Evolutionary conservation across 2,797 vertebrate genomes (phyloP).

Genomic region (Coendou prehensilis): DNA sequence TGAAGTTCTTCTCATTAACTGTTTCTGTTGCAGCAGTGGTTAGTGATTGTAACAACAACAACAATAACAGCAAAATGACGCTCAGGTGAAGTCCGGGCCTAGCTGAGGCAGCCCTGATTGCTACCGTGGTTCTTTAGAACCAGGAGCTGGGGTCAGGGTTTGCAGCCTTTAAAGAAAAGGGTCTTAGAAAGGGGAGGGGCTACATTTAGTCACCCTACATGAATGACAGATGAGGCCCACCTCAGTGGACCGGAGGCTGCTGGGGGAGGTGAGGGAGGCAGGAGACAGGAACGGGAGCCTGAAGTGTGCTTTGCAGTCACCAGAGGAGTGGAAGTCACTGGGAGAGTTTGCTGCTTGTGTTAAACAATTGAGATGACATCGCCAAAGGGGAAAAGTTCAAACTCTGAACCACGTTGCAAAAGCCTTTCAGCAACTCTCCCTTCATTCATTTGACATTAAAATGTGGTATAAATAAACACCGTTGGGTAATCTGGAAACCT

Average conservation of each 20-base stretch:
- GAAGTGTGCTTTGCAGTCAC: fast-evolving
- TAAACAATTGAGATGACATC: background rate
- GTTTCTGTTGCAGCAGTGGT: background rate
- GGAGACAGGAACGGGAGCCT: fast-evolving
- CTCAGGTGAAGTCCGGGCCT: background rate
- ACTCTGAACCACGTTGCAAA: background rate
- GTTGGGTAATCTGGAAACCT: background rate
- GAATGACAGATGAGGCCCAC: background rate
- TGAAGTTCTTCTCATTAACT: background rate
- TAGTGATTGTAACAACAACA: background rate
- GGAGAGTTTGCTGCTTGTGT: background rate
- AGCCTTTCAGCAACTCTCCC: background rate
- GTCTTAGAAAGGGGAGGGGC: too few species aligned
- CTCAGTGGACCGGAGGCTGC: fast-evolving
- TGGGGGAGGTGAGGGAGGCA: background rate
- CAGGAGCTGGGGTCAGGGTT: background rate
- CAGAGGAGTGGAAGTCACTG: fast-evolving
- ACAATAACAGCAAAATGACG: background rate
- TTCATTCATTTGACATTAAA: constrained; percentile 28
- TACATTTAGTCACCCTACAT: background rate
- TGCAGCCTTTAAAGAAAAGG: background rate
- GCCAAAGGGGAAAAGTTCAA: constrained; percentile 15
- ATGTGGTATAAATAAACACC: background rate
- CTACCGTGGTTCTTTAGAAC: background rate
- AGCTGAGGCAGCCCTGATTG: background rate